Evolutionary conservation across 2,113 vertebrate species (phyloP), one percentile per base, ranked within the genome.

Genomic region (Conger conger): DNA sequence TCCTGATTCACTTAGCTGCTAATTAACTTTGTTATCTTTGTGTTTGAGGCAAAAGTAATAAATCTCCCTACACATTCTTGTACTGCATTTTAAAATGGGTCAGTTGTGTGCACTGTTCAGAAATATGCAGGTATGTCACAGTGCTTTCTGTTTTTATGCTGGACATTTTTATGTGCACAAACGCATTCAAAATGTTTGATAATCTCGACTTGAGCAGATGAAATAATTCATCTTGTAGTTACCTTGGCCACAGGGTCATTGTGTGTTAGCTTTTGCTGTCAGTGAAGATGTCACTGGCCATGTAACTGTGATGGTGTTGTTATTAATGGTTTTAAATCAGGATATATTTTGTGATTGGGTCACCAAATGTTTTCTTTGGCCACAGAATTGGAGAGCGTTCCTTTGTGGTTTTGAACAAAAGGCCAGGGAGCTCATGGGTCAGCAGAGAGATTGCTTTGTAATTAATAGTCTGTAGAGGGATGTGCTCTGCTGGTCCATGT

Each of bases 391-490:
- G 76, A 37, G 30, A 78, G 35, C 38, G 7, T 78, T 78, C 0
- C 37, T 78, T 78, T 78, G 76, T 38, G 33, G 16, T 78, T 78
- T 37, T 36, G 20, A 38, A 38, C 35, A 37, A 78, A 20, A 38
- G 37, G 57, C 3, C 23, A 27, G 57, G 20, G 57, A 27, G 57
- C 23, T 27, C 68, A 73, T 13, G n/a, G 68, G 68, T 73, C 68
- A 73, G 68, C 68, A 73, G 68, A 33, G 68, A 9, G 68, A n/a
- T 73, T 78, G 20, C 76, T 78, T 78, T 78, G 76, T 78, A 20
- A 37, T 78, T 37, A 78, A 78, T 78, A 38, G 37, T 38, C 16
- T 23, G 20, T 78, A 20, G 35, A 38, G 76, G 16, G 37, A 78
- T 78, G 35, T 38, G 35, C 76, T 38, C 3, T 37, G 35, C 37